Base-by-base conservation (phyloP, 1,140 invertebrate species). In the Drosophila prosaltans region DNA sequence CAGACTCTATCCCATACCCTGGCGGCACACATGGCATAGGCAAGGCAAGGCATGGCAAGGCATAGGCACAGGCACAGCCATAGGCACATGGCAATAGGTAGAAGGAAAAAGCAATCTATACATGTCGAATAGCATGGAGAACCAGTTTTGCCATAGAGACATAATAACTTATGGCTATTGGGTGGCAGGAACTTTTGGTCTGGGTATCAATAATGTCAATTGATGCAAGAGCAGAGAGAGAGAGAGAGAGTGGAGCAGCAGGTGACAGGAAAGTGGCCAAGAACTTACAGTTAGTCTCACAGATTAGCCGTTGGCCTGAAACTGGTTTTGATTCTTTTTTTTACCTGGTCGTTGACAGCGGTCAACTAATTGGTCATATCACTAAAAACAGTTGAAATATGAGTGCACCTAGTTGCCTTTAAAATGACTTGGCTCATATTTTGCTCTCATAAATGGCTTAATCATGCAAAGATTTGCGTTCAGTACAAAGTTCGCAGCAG, bases 101-200 rank as follows among this genome's bases (percentile, higher is more conserved):
- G 45, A 48, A 48, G 63, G 54, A 51, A 57, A 70, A 71, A 67
- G 81, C 83, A 80, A 88, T 88, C 83, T 72, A 80, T 86, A 80
- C 76, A 77, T 72, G 83, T 83, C 83, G 55, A 59, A 72, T 51
- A 58, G 60, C 72, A 67, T 65, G 65, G 78, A 58, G 74, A 83
- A 88, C 83, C 83, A 71, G 83, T 88, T 86, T 67, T 66, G 54
- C 76, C 76, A 73, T 69, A 74, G 45, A 69, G 74, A 78, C 83
- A 83, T 86, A 86, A 86, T 86, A 86, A 86, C 83, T 86, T 86
- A 86, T 89, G 83, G 83, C 80, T 48, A 86, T 83, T 86, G 83
- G 83, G 83, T 83, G 83, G 82, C 79, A 69, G 72, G 67, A 86
- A 86, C 82, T 86, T 88, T 80, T 80, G 65, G 76, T 80, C 83